Evolutionary conservation across 2,113 vertebrate species (phyloP), one percentile per base, ranked within the genome.

Genomic region (Dromas ardeola): DNA sequence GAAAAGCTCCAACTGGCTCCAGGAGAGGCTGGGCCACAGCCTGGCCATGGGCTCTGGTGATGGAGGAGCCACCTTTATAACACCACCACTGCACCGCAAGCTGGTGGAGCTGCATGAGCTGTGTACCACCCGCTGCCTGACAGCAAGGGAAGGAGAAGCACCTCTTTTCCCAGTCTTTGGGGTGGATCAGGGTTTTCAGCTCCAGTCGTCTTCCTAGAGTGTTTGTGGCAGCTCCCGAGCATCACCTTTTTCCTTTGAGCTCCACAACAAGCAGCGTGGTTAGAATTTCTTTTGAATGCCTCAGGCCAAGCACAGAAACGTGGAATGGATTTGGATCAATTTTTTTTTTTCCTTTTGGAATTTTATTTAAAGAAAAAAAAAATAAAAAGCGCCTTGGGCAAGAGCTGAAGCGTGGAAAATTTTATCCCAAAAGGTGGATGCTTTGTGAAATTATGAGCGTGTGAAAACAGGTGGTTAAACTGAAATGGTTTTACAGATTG

Each of bases 381-480:
- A 55, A 5, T 42, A 52, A 22, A 42, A 7, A 70, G 55, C 1
- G 22, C 95, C 92, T 93, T 53, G 3, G 79, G 93, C 81, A 94
- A 81, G 62, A 93, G 71, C 58, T 26, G 89, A 90, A 88, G 93
- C 84, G 42, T 58, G 93, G 93, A 96, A 96, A 96, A 77, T 58
- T 90, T 77, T 30, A 53, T 83, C 88, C 88, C 88, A 29, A 83
- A 95, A 96, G 82, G 92, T 83, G 53, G 45, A 65, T 21, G 50
- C 71, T 70, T 55, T 73, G 76, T 90, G 90, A 80, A 93, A 77
- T 83, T 49, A 32, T 4, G 59, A 97, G 79, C 1, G 18, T 96
- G 95, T 94, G 85, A 95, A 96, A 97, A 90, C 95, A 97, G 92
- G 93, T 96, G 95, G 90, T 96, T 90, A 88, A 92, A 88, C 90